Percentiles rank a stretch among this genome's conserved stretches.
Conservation (phyloP, 2,888 invertebrate genomes). For the Lepidochitona cinerea region DNA sequence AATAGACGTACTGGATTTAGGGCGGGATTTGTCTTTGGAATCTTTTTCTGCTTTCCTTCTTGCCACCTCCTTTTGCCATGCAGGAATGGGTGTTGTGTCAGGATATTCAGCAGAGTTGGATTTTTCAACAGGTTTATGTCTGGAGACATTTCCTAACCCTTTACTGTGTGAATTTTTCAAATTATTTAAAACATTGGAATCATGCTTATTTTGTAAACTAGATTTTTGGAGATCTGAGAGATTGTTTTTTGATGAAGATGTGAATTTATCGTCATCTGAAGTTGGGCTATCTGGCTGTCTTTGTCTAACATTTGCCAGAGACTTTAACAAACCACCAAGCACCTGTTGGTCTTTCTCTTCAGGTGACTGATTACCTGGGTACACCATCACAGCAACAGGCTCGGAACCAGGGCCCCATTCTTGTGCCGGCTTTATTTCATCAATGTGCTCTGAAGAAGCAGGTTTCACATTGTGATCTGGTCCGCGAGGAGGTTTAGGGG, state of each 20-base stretch:
- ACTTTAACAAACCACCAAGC: conserved; percentile 47
- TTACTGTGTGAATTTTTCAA: background rate
- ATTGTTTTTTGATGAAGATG: background rate
- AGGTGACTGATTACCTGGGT: background rate
- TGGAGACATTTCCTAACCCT: background rate
- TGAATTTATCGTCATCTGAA: background rate
- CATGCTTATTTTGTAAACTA: background rate
- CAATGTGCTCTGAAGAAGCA: conserved; percentile 34
- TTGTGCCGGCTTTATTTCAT: conserved; percentile 22
- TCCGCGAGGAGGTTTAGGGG: conserved; percentile 18
- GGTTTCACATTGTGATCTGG: conserved; percentile 11
- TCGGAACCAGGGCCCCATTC: conserved; percentile 26
- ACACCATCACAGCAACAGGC: conserved; percentile 33
- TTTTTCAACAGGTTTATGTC: background rate
- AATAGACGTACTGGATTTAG: background rate
- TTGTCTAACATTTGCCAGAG: conserved; percentile 44
- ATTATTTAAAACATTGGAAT: background rate
- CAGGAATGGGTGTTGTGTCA: conserved; percentile 23
- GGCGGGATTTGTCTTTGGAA: background rate
- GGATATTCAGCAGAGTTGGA: background rate
- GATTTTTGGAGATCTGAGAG: background rate
- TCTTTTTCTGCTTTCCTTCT: conserved; percentile 19
- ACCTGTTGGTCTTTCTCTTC: conserved; percentile 31
- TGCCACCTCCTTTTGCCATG: conserved; percentile 42
- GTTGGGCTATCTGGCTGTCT: conserved; percentile 22